Evolutionary conservation across 2,888 invertebrate species (phyloP), one percentile per base, ranked within the genome.

Genomic region (Leistus spinibarbis): DNA sequence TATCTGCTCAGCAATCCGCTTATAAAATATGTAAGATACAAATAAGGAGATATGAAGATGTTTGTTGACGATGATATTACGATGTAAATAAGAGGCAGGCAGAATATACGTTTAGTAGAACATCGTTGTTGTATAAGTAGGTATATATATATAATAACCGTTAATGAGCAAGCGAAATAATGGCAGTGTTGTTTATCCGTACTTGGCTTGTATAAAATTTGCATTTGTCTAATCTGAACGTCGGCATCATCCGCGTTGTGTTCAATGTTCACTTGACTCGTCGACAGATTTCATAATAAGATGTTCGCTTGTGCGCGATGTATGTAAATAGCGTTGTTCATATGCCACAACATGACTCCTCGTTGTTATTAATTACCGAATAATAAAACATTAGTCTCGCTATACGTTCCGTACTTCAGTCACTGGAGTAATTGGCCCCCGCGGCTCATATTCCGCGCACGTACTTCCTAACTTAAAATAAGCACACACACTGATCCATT

Each of bases 311-410:
- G 57, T 17, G 19, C 17, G 57, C n/a, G 54, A 54, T 54, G 57
- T 17, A 57, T 57, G 57, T 57, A 57, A 57, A 57, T 57, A 16
- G n/a, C 60, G 19, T 19, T 22, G 60, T 60, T 20, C 60, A 60
- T 60, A 17, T 19, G 60, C 60, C 60, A 60, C 60, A 60, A 60
- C 60, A 60, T 60, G 60, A 60, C 60, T 60, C n/a, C 60, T 3
- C 60, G 60, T 60, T 60, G 60, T 60, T 60, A 60, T 60, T 60
- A 60, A 60, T 60, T 60, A 60, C 60, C 60, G 60, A 60, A 60
- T 20, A 60, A 60, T 60, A 60, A 60, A 60, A 60, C 60, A 60
- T 60, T 60, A 60, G 60, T 60, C 19, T 22, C 60, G 60, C 60
- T 60, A 60, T 22, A 19, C 22, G 2, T 19, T 1, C 19, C 4